A percentile compares a stretch with the other conserved stretches of the same genome.
phyloP scores from a whole-genome alignment of 2,888 invertebrate species.

The Melanotus villosus region DNA sequence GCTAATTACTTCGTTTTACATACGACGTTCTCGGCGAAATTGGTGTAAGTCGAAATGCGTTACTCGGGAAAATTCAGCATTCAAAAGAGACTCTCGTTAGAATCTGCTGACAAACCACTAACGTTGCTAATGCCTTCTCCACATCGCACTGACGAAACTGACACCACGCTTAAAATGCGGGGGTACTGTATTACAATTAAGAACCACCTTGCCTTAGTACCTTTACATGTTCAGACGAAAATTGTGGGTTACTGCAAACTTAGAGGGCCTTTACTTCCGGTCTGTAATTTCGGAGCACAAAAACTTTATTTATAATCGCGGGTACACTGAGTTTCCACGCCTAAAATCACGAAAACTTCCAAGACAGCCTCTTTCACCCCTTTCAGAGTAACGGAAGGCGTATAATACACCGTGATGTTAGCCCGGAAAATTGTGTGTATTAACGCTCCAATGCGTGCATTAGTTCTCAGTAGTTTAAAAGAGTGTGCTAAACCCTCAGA shows the following conservation, averaged over 20 bases:
- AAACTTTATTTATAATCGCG: constrained; percentile 31
- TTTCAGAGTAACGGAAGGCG: constrained; percentile 19
- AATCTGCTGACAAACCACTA: constrained; percentile 17
- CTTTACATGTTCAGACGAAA: constrained; percentile 30
- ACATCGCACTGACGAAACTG: constrained; percentile 21
- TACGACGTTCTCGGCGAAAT: constrained; percentile 41
- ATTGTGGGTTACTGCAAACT: constrained; percentile 30
- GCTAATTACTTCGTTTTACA: constrained; percentile 52
- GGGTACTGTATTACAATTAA: constrained; percentile 35
- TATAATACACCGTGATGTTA: constrained; percentile 26
- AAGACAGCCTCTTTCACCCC: constrained; percentile 27
- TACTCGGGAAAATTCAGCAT: constrained; percentile 20
- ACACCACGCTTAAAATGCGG: constrained; percentile 26
- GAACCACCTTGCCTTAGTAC: constrained; percentile 21
- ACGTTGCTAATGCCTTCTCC: constrained; percentile 34
- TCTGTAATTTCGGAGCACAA: constrained; percentile 27
- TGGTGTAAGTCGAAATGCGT: constrained; percentile 29
- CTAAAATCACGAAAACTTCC: constrained; percentile 32
- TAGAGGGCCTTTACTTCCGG: constrained; percentile 16
- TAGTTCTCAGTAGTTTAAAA: constrained; percentile 18
- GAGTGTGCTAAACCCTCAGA: constrained; percentile 7
- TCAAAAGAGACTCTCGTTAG: constrained; percentile 27
- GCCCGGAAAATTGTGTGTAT: constrained; percentile 32
- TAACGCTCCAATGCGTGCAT: constrained; percentile 22
- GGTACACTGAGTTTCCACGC: constrained; percentile 24